Evolutionary conservation across 2,113 vertebrate species (phyloP).

Genomic region (Limnothrissa miodon): DNA sequence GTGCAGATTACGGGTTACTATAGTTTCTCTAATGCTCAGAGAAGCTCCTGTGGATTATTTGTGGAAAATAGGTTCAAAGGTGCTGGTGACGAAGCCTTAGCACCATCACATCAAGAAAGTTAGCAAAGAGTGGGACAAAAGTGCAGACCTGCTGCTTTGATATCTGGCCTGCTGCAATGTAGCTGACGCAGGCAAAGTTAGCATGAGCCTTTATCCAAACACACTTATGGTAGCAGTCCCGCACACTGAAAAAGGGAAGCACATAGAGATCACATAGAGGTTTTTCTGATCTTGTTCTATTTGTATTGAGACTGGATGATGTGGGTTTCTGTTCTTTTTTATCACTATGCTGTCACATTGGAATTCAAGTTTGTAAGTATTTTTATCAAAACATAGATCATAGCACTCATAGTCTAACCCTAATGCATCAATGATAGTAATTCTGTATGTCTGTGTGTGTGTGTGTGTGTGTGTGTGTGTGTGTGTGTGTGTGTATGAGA

Average conservation of each 20-base stretch:
- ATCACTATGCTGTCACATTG: slow-evolving; percentile 2
- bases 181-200: slow-evolving; percentile 64
- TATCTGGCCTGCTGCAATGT: slow-evolving; percentile 74
- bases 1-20: slow-evolving; percentile 79
- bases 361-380: slow-evolving; percentile 43
- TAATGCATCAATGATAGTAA: neutral
- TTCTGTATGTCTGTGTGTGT: neutral
- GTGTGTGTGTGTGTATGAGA: no score
- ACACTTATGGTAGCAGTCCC: slow-evolving; percentile 63
- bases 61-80: slow-evolving; percentile 88
- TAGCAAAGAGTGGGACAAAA: slow-evolving; percentile 76
- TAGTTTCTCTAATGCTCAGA: slow-evolving; percentile 76
- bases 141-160: slow-evolving; percentile 81
- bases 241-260: slow-evolving; percentile 48
- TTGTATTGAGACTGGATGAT: neutral
- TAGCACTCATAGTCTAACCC: neutral
- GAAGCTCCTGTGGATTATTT: slow-evolving; percentile 79
- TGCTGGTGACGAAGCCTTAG: slow-evolving; percentile 76
- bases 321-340: slow-evolving; percentile 18
- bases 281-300: neutral
- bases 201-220: slow-evolving; percentile 53
- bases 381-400: neutral
- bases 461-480: neutral
- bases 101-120: slow-evolving; percentile 82
- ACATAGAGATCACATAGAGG: slow-evolving; percentile 22